A percentile compares a stretch with the other conserved stretches of the same genome.
phyloP scores from a whole-genome alignment of 2,888 invertebrate species.

The Agonopterix heracliana region DNA sequence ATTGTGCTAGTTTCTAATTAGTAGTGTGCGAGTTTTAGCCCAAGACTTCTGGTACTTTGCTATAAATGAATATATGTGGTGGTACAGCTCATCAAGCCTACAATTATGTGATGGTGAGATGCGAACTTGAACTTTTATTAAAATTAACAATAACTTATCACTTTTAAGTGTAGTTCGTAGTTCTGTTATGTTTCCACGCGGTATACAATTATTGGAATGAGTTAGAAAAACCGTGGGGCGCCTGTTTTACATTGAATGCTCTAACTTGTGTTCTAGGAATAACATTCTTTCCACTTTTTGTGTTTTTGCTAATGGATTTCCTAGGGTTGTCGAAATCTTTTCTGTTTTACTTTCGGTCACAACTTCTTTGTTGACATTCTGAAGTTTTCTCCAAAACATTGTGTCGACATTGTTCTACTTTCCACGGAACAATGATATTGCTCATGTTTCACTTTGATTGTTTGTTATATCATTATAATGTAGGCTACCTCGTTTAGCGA shows the following conservation, averaged over 20 bases:
- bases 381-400: background rate
- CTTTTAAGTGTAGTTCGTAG: constrained; percentile 7
- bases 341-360: background rate
- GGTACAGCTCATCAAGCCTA: background rate
- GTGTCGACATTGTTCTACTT: constrained; percentile 24
- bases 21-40: background rate
- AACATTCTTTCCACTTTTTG: constrained; percentile 10
- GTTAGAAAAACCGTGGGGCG: constrained; percentile 2
- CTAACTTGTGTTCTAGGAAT: constrained; percentile 6
- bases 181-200: constrained; percentile 12
- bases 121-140: constrained; percentile 4
- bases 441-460: constrained; percentile 29
- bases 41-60: too few relatives aligned
- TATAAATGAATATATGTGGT: background rate
- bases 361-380: background rate
- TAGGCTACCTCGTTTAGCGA: background rate
- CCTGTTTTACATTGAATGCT: constrained; percentile 21
- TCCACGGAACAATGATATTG: constrained; percentile 37
- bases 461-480: constrained; percentile 24
- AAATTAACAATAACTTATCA: constrained; percentile 6
- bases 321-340: constrained; percentile 12
- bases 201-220: constrained; percentile 1
- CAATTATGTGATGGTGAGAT: background rate
- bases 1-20: background rate
- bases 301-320: constrained; percentile 15